Base-by-base conservation (phyloP, 2,888 invertebrate species). In the Archips crataeganus region DNA sequence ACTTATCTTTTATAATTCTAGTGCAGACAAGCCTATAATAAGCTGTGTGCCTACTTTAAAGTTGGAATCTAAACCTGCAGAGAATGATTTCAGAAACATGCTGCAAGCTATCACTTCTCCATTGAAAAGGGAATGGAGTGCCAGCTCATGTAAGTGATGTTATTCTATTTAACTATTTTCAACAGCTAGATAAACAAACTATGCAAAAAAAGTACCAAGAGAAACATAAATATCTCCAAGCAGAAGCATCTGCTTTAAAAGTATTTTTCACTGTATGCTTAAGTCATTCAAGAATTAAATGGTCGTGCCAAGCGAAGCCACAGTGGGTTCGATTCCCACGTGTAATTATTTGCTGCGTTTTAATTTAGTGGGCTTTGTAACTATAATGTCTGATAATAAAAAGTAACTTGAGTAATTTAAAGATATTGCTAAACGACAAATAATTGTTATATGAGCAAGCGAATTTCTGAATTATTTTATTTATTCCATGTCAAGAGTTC, bases 81-180 rank as follows among this genome's bases (percentile, higher is more conserved):
- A 73, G 63, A 69, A 73, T 68, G 68, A 62, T 49, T 74, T 75
- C 36, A 61, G 73, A 8, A 73, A 75, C 4, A 59, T 76, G 57
- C n/a, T 75, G 15, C 47, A 74, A 32, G 59, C 71, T 5, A 68
- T 66, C 11, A 10, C 74, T 0, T 63, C 76, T 3, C 42, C 79
- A 0, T 45, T 77, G 13, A 81, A 80, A 73, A 75, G 77, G 9
- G 71, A 77, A 3, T 79, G 80, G 80, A 75, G 54, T 49, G 61
- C 59, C 2, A 39, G 77, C 10, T 10, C 70, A 69, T 77, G 77
- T 80, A 77, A 71, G 79, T 77, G 2, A 4, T 51, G 67, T 13
- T 15, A 9, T 23, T 64, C n/a, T 34, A 32, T 63, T 11, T 23
- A 23, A 11, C 9, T 45, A 10, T 45, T 45, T n/a, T n/a, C 13